Evolutionary conservation across 92 coral and sea anemone species (phyloP).

Genomic region (Phenganax stokvisi): DNA sequence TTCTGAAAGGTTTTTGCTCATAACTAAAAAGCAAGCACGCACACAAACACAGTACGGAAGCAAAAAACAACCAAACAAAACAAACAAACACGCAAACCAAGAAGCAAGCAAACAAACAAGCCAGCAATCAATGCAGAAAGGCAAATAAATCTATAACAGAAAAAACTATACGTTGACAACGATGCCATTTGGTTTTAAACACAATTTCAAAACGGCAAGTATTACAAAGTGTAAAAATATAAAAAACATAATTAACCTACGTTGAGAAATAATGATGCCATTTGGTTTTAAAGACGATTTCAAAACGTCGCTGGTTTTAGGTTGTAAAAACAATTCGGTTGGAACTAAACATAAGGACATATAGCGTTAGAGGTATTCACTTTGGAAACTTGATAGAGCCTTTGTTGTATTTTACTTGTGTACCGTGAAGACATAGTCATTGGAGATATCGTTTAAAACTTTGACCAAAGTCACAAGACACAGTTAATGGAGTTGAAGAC

Average conservation of each 20-base stretch:
- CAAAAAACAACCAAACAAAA: too few relatives aligned
- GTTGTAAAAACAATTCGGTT: neutral
- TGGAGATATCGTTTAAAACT: too few relatives aligned
- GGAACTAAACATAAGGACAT: neutral
- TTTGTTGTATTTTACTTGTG: neutral
- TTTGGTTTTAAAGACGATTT: constrained; percentile 14
- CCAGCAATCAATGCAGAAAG: too few relatives aligned
- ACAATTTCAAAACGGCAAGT: neutral
- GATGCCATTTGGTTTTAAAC: neutral
- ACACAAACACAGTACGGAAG: too few relatives aligned
- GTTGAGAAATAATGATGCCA: constrained; percentile 10
- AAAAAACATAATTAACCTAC: neutral
- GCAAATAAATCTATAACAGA: too few relatives aligned
- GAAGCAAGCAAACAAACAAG: too few relatives aligned
- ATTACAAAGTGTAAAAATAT: neutral
- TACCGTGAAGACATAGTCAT: too few relatives aligned
- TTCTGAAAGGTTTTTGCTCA: neutral
- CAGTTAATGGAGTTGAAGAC: too few relatives aligned
- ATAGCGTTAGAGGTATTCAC: neutral
- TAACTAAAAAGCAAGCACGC: too few relatives aligned
- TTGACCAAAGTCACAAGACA: neutral
- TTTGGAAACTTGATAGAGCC: neutral
- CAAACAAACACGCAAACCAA: too few relatives aligned
- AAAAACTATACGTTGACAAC: neutral
- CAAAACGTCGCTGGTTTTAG: neutral